Evolutionary conservation across 1,140 invertebrate species (phyloP).

Genomic region (Zelostemma sp.): DNA sequence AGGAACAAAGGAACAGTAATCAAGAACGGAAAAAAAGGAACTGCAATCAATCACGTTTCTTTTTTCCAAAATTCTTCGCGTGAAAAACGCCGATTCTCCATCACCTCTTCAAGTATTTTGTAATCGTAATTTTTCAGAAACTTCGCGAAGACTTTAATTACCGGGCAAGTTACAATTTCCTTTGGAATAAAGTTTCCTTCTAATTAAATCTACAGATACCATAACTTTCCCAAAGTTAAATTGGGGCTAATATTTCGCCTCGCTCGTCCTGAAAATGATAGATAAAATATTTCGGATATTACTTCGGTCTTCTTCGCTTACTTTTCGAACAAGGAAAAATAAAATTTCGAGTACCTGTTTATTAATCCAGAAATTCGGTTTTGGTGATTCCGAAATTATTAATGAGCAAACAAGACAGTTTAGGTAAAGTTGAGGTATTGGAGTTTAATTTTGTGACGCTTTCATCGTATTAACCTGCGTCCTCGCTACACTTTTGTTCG

Average conservation of each 20-base stretch:
- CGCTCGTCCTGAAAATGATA: background rate
- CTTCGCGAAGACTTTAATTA: too few relatives aligned
- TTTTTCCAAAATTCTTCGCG: too few relatives aligned
- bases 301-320: background rate
- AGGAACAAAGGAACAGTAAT: too few relatives aligned
- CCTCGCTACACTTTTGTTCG: background rate
- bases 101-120: too few relatives aligned
- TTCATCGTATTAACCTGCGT: background rate
- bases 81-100: too few relatives aligned
- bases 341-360: too few relatives aligned
- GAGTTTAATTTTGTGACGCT: background rate
- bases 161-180: too few relatives aligned
- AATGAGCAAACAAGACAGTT: background rate
- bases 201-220: slow-evolving; percentile 5
- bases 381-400: too few relatives aligned
- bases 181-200: background rate
- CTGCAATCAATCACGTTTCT: too few relatives aligned
- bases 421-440: background rate
- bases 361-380: too few relatives aligned
- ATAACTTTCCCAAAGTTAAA: slow-evolving; percentile 1
- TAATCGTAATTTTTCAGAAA: too few relatives aligned
- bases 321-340: background rate
- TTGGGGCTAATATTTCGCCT: background rate
- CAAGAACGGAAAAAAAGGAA: too few relatives aligned
- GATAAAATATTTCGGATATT: background rate